Conservation (phyloP, 64 coral and sea anemone species). For the Acropora tenuis region DNA sequence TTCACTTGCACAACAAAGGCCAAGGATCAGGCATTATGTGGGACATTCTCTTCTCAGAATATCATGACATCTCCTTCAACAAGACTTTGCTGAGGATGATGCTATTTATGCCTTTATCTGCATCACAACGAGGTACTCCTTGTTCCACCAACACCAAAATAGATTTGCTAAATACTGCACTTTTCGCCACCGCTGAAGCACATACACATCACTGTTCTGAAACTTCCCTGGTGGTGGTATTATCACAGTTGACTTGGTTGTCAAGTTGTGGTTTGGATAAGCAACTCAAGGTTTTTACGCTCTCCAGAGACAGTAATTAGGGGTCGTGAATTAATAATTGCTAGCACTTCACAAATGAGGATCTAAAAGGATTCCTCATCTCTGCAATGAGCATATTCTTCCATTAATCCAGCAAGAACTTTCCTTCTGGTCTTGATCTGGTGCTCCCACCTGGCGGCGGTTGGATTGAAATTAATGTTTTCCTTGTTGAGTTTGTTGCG, state of each 20-base stretch:
- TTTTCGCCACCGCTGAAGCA: not conserved
- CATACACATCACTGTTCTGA: conserved; percentile 21
- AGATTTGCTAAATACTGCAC: not conserved
- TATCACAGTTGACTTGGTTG: conserved; percentile 24
- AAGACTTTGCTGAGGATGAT: not conserved
- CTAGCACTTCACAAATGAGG: not conserved
- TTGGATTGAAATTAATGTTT: not conserved
- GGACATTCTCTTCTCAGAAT: not conserved
- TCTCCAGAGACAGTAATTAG: not conserved
- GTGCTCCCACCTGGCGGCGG: not conserved
- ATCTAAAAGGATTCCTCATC: conserved; percentile 1
- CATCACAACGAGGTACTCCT: not conserved
- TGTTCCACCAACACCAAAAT: conserved; percentile 11
- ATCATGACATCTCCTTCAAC: conserved; percentile 1
- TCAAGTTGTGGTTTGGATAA: conserved; percentile 15
- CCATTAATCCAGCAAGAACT: conserved; percentile 5
- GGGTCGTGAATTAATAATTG: conserved; percentile 19
- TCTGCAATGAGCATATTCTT: conserved; percentile 6
- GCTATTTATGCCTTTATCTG: conserved; percentile 4
- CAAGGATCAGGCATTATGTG: not conserved
- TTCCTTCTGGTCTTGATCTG: conserved; percentile 6
- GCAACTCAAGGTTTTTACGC: not conserved
- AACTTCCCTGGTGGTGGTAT: conserved; percentile 7
- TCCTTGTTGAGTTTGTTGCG: not conserved
- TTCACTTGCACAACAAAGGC: not conserved